Evolutionary conservation across 2,113 vertebrate genomes (phyloP).

Genomic region (Steatornis caripensis): DNA sequence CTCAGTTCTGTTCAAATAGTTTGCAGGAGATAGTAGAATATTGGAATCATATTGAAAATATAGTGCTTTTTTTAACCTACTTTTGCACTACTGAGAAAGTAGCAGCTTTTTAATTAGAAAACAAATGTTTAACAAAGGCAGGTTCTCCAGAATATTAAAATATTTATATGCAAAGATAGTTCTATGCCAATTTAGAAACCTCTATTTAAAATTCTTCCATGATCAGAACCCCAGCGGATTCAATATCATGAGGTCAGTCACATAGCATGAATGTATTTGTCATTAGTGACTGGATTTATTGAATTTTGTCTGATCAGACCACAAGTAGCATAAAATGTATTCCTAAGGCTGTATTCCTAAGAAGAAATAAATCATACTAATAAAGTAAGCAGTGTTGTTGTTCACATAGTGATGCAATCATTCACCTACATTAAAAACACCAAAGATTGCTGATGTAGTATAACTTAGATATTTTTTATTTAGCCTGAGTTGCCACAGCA

Average conservation of each 20-base stretch:
- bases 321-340: neutral
- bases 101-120: neutral
- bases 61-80: neutral
- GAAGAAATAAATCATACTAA: neutral
- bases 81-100: neutral
- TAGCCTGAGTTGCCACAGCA: constrained; percentile 1
- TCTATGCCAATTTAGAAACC: neutral
- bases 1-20: neutral
- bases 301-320: neutral
- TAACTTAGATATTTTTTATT: neutral
- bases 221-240: neutral
- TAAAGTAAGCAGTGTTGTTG: neutral
- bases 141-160: neutral
- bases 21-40: neutral
- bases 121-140: neutral
- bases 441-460: neutral
- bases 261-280: neutral
- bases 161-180: neutral
- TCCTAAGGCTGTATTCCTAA: neutral
- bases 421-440: neutral
- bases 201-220: neutral
- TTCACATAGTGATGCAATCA: neutral
- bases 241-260: neutral
- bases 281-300: neutral
- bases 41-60: neutral